Percentiles rank a stretch among this genome's conserved stretches.
Evolutionary conservation across 2,113 vertebrate genomes (phyloP).

Genomic region (Corythornis vintsioides): DNA sequence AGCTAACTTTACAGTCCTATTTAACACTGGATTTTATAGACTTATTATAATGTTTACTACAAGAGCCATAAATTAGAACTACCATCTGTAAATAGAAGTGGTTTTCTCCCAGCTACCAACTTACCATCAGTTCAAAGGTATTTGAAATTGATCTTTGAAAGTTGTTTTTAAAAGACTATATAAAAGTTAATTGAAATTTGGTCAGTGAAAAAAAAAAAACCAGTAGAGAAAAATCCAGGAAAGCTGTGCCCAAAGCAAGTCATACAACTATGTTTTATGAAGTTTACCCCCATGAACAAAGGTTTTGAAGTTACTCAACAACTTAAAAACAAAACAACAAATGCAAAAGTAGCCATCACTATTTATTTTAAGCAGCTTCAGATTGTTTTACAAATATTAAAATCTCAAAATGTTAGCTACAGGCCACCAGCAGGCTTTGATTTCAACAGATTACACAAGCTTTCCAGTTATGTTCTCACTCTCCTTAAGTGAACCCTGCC

Average conservation of each 20-base stretch:
- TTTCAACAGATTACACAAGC: constrained; percentile 35
- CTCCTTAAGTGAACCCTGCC: background rate
- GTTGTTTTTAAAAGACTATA: background rate
- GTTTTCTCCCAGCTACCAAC: constrained; percentile 59
- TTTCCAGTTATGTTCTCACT: constrained; percentile 37
- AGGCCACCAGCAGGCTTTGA: constrained; percentile 66
- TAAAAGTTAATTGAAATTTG: background rate
- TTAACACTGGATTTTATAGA: constrained; percentile 58
- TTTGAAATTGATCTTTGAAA: background rate
- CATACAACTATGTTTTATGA: constrained; percentile 47
- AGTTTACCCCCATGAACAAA: constrained; percentile 57
- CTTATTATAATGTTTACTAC: constrained; percentile 45
- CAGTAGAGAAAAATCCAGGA: constrained; percentile 11
- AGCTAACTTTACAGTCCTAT: constrained; percentile 45
- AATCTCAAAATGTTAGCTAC: constrained; percentile 60
- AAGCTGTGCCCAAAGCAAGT: constrained; percentile 55
- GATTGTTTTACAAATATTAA: constrained; percentile 28
- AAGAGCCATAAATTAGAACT: constrained; percentile 15
- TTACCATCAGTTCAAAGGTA: constrained; percentile 49
- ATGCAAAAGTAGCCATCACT: constrained; percentile 55
- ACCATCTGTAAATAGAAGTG: constrained; percentile 35
- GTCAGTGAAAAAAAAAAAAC: background rate
- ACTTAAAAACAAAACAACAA: constrained; percentile 71
- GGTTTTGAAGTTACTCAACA: constrained; percentile 64
- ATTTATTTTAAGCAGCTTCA: constrained; percentile 73